These are phyloP conservation scores for Tromatobia lineatoria DNA, from an alignment of 2,888 invertebrate species.

Conservation along the genomic window DNA sequence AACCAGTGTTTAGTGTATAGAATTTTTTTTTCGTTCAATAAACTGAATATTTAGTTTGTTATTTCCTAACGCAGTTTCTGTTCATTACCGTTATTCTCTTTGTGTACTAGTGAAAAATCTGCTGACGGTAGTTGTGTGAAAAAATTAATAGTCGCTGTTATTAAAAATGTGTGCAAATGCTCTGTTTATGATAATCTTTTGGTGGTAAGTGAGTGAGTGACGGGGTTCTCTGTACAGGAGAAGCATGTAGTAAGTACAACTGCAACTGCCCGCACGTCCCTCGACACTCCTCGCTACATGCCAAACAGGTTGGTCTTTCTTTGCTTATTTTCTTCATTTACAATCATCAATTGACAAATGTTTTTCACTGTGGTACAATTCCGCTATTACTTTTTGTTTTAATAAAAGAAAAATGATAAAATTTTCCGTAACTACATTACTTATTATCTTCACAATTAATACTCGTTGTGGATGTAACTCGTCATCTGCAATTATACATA, in stretches of 20 bases:
- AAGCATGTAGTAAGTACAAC: constrained; percentile 84
- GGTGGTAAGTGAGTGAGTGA: constrained; percentile 84
- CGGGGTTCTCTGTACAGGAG: constrained; percentile 85
- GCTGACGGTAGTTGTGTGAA: background rate
- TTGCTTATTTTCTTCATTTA: constrained; percentile 56
- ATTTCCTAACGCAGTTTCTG: too few species aligned
- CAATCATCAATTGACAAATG: background rate
- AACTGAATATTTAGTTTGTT: too few species aligned
- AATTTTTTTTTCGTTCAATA: too few species aligned
- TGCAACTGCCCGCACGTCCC: constrained; percentile 83
- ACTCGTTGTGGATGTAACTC: background rate
- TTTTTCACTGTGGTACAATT: background rate
- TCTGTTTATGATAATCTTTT: constrained; percentile 66
- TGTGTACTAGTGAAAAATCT: background rate
- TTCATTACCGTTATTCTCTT: too few species aligned
- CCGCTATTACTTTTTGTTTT: background rate
- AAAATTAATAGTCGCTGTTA: background rate
- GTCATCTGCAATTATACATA: constrained; percentile 30
- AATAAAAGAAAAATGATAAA: background rate
- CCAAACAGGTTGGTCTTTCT: constrained; percentile 83
- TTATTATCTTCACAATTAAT: constrained; percentile 23
- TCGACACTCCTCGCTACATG: constrained; percentile 84
- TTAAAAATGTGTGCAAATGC: constrained; percentile 28
- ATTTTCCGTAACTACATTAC: background rate
- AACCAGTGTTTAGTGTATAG: too few species aligned